A percentile compares a stretch with the other conserved stretches of the same genome.
Conservation (phyloP, 2,113 vertebrate species). For the Mola mola region DNA sequence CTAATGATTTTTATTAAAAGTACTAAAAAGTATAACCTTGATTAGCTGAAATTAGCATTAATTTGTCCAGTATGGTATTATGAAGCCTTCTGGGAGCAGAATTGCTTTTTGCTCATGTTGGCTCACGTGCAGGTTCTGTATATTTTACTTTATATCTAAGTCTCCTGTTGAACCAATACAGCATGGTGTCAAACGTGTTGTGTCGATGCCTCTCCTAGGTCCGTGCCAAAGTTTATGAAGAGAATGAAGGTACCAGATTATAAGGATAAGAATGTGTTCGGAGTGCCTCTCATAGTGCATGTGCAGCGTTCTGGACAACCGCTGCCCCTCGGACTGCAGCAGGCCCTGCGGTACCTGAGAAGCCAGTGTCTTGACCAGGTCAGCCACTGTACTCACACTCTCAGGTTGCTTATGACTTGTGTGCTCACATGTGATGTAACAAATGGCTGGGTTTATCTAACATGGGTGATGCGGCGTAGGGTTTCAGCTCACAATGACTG, state of each 20-base stretch:
- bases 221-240: slow-evolving; percentile 99
- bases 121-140: not conserved
- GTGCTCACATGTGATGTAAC: slow-evolving; percentile 19
- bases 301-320: slow-evolving; percentile 97
- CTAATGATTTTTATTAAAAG: too few relatives aligned
- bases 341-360: slow-evolving; percentile 91
- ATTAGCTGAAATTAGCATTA: too few relatives aligned
- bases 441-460: not conserved
- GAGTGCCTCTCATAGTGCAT: slow-evolving; percentile 95
- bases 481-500: slow-evolving; percentile 15
- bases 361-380: slow-evolving; percentile 97
- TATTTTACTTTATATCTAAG: not conserved
- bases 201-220: slow-evolving; percentile 80
- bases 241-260: slow-evolving; percentile 98
- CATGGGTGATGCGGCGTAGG: not conserved
- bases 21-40: too few relatives aligned
- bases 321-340: slow-evolving; percentile 93
- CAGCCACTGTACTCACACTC: slow-evolving; percentile 5
- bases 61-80: too few relatives aligned
- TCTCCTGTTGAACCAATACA: not conserved
- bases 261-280: slow-evolving; percentile 96
- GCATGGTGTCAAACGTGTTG: not conserved
- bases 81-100: too few relatives aligned
- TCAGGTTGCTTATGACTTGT: slow-evolving; percentile 2
- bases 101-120: too few relatives aligned